Percentiles rank a stretch among this genome's conserved stretches.
phyloP scores from a whole-genome alignment of 2,113 vertebrate genomes.

The Microcebus murinus region DNA sequence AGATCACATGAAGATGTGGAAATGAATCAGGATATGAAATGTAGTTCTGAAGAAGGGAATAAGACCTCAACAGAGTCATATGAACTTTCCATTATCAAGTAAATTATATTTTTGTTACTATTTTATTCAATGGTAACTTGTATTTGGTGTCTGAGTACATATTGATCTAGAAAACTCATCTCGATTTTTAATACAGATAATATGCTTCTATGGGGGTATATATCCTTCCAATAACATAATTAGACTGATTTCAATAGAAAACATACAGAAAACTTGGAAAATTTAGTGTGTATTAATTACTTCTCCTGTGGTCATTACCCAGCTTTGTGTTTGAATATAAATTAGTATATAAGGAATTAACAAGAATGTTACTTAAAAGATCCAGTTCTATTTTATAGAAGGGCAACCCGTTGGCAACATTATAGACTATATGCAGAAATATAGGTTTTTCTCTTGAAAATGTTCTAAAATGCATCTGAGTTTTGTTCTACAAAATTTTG shows the following conservation, averaged over 20 bases:
- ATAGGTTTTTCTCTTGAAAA: background rate
- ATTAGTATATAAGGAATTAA: background rate
- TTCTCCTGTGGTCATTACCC: background rate
- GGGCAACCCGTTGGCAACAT: background rate
- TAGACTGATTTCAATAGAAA: slow-evolving; percentile 10
- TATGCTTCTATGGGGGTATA: background rate
- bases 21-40: background rate
- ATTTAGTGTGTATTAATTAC: background rate
- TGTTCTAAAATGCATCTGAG: background rate
- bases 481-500: background rate
- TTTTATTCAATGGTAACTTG: background rate
- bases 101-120: slow-evolving; percentile 1
- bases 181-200: background rate
- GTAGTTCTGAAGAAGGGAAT: background rate
- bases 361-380: background rate
- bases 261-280: background rate
- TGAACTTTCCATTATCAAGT: background rate
- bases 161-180: background rate
- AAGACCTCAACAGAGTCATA: background rate
- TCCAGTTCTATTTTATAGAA: background rate
- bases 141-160: background rate
- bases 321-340: background rate
- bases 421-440: background rate
- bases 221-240: background rate
- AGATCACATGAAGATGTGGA: background rate